phyloP scores from a whole-genome alignment of 2,797 vertebrate species.

The Macrochelys suwanniensis region DNA sequence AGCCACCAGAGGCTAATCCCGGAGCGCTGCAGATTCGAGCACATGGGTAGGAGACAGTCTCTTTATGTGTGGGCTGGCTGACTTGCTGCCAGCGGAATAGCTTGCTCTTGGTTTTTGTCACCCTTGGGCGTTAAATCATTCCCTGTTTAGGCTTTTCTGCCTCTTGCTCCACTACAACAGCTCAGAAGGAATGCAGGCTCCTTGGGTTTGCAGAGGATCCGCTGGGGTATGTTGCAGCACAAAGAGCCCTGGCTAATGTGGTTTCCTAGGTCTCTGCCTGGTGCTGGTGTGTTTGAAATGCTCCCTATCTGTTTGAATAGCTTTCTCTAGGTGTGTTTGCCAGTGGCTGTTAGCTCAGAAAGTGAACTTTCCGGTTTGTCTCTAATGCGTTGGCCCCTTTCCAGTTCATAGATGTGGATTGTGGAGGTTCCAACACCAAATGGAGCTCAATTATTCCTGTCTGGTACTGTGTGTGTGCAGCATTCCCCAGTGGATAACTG shows the following conservation, averaged over 20 bases:
- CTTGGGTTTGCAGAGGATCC: background rate
- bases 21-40: slow-evolving; percentile 66
- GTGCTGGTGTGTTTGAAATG: slow-evolving; percentile 1
- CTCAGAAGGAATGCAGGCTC: accelerated
- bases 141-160: slow-evolving; percentile 23
- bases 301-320: slow-evolving; percentile 45
- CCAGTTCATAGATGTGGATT: slow-evolving; percentile 38
- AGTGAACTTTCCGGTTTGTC: slow-evolving; percentile 76
- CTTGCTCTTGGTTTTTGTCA: slow-evolving; percentile 3
- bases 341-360: slow-evolving; percentile 46
- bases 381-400: slow-evolving; percentile 57
- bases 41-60: slow-evolving; percentile 56
- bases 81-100: slow-evolving; percentile 42
- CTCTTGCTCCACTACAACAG: background rate
- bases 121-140: slow-evolving; percentile 2
- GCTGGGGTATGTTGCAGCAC: background rate
- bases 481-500: slow-evolving; percentile 70
- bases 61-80: slow-evolving; percentile 56
- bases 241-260: accelerated
- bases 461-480: slow-evolving; percentile 63
- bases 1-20: slow-evolving; percentile 73
- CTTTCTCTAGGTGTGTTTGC: slow-evolving; percentile 63
- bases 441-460: slow-evolving; percentile 79
- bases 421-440: slow-evolving; percentile 72
- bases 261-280: background rate